Evolutionary conservation across 2,797 vertebrate genomes (phyloP), one percentile per base, ranked within the genome.

Genomic region (Cyclopterus lumpus): DNA sequence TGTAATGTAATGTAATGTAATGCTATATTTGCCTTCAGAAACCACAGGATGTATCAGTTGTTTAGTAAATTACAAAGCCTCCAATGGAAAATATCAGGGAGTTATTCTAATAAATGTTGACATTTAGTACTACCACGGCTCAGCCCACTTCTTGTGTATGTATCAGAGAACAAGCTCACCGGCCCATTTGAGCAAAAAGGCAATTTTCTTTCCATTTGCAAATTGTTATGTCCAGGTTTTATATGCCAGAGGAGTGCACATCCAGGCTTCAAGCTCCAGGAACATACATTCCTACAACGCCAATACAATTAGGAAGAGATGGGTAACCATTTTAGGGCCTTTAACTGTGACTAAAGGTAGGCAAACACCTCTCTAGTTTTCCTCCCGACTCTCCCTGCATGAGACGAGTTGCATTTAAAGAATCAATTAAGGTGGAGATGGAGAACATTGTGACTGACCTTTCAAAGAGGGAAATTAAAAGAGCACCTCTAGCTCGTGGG

Each of bases 371-470:
- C 74, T 84, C 64, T 69, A 57, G 82, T 79, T 81, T 84, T 53
- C 38, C 77, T 55, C 62, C 60, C 15, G 46, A 22, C 64, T 88
- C 80, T 75, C 77, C 65, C 58, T 62, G 73, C 32, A 54, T 87
- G 81, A 79, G 89, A 81, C 81, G 75, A 83, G 87, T 79, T 88
- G 92, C 91, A 92, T 93, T 95, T 93, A 92, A 94, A 92, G 89
- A 94, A 94, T 95, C 93, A 94, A 94, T 95, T 94, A 94, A 93
- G 79, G 85, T 80, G 79, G 82, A 93, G 91, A 93, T 92, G 88
- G 91, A 93, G 92, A 94, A 94, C 94, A 93, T 88, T 84, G 91
- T 73, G 48, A 79, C 73, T 94, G 94, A 95, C 94, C 94, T 95
- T 95, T 94, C 82, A 77, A 78, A 87, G 77, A 80, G 88, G 90